These are phyloP conservation scores for Engystomops pustulosus DNA, from an alignment of 2,113 vertebrate species.

Conservation along the genomic window DNA sequence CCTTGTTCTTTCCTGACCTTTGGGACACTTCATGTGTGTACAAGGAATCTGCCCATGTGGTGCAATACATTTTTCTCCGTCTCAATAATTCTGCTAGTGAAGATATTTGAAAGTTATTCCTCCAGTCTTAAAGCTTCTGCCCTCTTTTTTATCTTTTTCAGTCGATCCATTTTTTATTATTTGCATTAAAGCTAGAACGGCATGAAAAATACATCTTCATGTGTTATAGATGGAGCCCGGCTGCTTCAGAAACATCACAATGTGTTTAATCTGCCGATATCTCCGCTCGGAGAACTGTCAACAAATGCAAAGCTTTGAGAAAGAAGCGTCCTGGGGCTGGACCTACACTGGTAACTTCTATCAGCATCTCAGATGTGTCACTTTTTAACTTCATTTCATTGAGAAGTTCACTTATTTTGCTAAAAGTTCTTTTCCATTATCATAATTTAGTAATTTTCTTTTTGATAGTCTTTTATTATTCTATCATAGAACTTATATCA, in stretches of 20 bases:
- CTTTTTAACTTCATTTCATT: neutral
- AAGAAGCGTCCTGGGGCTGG: neutral
- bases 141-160: slow-evolving; percentile 31
- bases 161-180: slow-evolving; percentile 44
- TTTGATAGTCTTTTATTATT: too few relatives aligned
- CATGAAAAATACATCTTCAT: slow-evolving; percentile 52
- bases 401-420: neutral
- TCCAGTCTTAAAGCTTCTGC: slow-evolving; percentile 12
- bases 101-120: neutral
- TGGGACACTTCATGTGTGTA: too few relatives aligned
- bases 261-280: slow-evolving; percentile 41
- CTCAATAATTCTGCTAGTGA: neutral
- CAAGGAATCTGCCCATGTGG: too few relatives aligned
- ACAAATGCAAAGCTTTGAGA: slow-evolving; percentile 27
- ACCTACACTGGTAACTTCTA: neutral
- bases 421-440: neutral
- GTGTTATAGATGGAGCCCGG: slow-evolving; percentile 31
- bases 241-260: slow-evolving; percentile 5
- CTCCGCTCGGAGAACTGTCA: neutral
- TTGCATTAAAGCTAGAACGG: slow-evolving; percentile 38
- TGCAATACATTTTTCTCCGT: neutral
- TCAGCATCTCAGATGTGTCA: neutral
- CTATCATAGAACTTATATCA: too few relatives aligned
- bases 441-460: too few relatives aligned
- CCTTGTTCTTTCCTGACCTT: too few relatives aligned